Evolutionary conservation across 2,888 invertebrate species (phyloP).

Genomic region (Phasia obesa): DNA sequence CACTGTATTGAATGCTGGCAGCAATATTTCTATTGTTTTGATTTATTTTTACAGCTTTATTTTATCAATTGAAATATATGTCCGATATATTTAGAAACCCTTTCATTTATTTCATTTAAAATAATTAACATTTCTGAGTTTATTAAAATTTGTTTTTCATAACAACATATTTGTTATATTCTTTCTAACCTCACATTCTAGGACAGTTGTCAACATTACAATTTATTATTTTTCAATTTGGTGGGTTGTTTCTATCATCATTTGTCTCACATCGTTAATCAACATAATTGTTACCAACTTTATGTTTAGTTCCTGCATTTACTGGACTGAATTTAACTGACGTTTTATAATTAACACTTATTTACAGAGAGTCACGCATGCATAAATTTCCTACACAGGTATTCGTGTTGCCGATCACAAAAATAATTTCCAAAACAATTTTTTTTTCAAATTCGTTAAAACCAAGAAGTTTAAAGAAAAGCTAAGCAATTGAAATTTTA

Average conservation of each 20-base stretch:
- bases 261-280: constrained; percentile 56
- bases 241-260: constrained; percentile 18
- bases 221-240: not conserved
- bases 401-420: not conserved
- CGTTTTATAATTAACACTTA: constrained; percentile 18
- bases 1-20: no score
- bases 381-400: not conserved
- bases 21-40: not conserved
- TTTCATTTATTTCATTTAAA: constrained; percentile 23
- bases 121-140: constrained; percentile 12
- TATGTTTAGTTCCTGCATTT: not conserved
- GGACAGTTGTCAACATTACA: not conserved
- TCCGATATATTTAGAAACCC: not conserved
- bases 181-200: no score
- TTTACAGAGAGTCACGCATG: constrained; percentile 14
- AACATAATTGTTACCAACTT: constrained; percentile 44
- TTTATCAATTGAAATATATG: constrained; percentile 40
- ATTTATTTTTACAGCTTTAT: constrained; percentile 15
- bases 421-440: no score
- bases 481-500: no score
- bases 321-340: constrained; percentile 4
- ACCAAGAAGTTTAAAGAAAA: no score
- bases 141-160: not conserved
- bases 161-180: not conserved
- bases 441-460: no score